A percentile compares a stretch with the other conserved stretches of the same genome.
phyloP scores from a whole-genome alignment of 2,888 invertebrate species.

The Sericinus montela region DNA sequence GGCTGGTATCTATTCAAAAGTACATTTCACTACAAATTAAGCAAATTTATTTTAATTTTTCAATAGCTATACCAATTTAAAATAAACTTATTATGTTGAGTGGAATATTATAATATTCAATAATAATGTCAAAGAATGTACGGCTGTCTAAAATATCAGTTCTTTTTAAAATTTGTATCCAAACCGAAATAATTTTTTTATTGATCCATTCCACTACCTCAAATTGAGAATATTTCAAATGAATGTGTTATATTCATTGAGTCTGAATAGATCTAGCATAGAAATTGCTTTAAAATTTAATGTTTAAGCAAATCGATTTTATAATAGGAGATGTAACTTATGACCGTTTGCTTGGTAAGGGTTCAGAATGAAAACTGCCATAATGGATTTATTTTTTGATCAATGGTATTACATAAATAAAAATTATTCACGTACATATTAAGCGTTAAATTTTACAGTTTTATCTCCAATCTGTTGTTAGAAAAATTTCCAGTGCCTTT shows the following conservation, averaged over 20 bases:
- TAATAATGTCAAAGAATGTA: no score
- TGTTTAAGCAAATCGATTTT: conserved; percentile 48
- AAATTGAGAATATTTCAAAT: conserved; percentile 41
- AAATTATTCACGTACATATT: background rate
- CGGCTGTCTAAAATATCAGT: no score
- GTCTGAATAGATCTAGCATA: conserved; percentile 56
- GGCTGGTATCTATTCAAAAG: no score
- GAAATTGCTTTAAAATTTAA: conserved; percentile 50
- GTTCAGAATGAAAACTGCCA: conserved; percentile 49
- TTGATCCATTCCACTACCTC: conserved; percentile 44
- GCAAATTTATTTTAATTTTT: no score
- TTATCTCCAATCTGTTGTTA: no score
- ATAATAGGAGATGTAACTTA: conserved; percentile 43
- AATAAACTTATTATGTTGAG: no score
- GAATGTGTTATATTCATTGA: conserved; percentile 44
- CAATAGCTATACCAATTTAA: no score
- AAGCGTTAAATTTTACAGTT: no score
- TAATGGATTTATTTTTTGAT: conserved; percentile 45
- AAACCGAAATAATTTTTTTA: conserved; percentile 47
- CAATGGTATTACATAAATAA: conserved; percentile 36
- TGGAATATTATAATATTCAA: no score
- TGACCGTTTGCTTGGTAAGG: conserved; percentile 37
- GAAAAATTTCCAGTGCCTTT: no score
- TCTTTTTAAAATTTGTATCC: conserved; percentile 46
- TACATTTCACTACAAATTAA: no score